These are phyloP conservation scores for Mamestra brassicae DNA, from an alignment of 2,888 invertebrate genomes.

Conservation along the genomic window DNA sequence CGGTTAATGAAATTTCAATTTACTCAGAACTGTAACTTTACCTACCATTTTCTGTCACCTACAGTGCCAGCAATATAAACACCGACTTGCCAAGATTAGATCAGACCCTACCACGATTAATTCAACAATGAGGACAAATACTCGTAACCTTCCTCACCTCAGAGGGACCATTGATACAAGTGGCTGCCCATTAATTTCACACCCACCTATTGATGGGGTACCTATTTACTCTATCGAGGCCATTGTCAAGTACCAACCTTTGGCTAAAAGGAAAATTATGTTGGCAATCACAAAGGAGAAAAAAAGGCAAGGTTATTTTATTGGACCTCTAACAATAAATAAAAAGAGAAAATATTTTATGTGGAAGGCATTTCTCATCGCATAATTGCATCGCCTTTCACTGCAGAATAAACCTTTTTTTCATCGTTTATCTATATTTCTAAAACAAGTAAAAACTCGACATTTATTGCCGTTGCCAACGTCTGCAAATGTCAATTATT, in stretches of 20 bases:
- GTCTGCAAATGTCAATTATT: constrained; percentile 37
- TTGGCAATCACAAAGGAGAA: not conserved
- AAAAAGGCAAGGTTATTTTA: not conserved
- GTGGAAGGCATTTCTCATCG: not conserved
- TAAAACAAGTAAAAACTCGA: constrained; percentile 1
- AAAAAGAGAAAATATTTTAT: not conserved
- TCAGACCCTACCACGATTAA: constrained; percentile 11
- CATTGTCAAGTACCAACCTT: not conserved
- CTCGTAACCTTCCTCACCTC: not conserved
- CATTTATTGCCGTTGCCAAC: constrained; percentile 11
- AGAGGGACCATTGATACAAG: constrained; percentile 6
- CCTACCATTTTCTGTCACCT: too few relatives aligned
- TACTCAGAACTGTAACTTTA: too few relatives aligned
- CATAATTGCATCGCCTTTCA: not conserved
- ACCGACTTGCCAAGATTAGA: not conserved
- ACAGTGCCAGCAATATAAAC: not conserved
- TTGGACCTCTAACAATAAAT: not conserved
- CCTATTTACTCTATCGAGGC: constrained; percentile 4
- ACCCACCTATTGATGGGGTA: constrained; percentile 10
- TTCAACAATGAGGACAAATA: constrained; percentile 17
- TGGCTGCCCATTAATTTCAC: constrained; percentile 9
- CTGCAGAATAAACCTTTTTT: not conserved
- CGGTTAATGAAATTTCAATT: too few relatives aligned
- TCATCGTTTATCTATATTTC: not conserved
- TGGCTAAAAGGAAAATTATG: constrained; percentile 14